Base-by-base conservation (phyloP, 2,113 vertebrate genomes). In the Deroptyus accipitrinus region DNA sequence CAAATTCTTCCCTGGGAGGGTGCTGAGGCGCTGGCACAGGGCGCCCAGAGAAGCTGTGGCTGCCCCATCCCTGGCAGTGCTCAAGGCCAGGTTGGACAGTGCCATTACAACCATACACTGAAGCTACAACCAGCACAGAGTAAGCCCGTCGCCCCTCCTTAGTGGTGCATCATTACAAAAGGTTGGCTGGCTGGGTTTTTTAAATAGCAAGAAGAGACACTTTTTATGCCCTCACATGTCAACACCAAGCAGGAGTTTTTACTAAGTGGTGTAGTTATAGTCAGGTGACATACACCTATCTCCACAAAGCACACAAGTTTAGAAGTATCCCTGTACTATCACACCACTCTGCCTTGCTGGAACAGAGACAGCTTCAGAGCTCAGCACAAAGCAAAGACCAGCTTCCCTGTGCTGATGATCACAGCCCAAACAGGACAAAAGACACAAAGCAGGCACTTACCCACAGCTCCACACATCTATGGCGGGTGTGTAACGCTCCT, bases 391-490 rank as follows among this genome's bases (percentile, higher is more conserved):
- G 1, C 16, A 2, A 18, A 55, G 37, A 19, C 37, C 17, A 31
- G 81, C 42, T 46, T 4, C 68, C 24, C 1, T 0, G 17, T 39
- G 33, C 66, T 33, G 39, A n/a, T 1, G 13, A 10, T 31, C 46
- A 52, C 42, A 48, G 37, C 44, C 30, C 63, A 23, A 42, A 12
- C 11, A 23, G n/a, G 52, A 9, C 7, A 69, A 3, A 10, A 37
- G 51, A 35, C 2, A 11, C 35, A 64, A 41, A 8, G 17, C 49
- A 90, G 39, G 54, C 12, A 96, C 99, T 99, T 97, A 99, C 99
- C 99, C 99, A 95, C 99, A 99, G 96, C 99, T 99, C 99, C 99
- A 99, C 24, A 99, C 99, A 39, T 99, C 99, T 49, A 99, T 99
- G 94, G 99, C 99, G 24, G 99, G 99, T n/a, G 99, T 99, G 88